These are phyloP conservation scores for Clarias pachynema DNA, from an alignment of 2,797 vertebrate species.

Conservation along the genomic window DNA sequence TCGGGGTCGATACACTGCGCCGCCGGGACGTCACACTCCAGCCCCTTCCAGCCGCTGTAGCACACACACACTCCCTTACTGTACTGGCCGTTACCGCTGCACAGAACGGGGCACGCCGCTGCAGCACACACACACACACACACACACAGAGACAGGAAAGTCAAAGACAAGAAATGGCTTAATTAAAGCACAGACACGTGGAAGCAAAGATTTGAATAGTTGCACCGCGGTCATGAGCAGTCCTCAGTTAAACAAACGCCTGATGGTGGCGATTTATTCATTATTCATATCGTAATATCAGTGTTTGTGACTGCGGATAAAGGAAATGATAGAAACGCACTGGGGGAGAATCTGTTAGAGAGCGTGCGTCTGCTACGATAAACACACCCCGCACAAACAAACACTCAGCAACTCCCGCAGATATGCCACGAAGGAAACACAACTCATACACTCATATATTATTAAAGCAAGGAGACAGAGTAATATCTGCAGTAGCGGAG, in stretches of 20 bases:
- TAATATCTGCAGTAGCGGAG: conserved; percentile 27
- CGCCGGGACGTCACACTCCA: conserved; percentile 83
- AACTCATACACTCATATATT: conserved; percentile 43
- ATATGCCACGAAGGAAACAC: conserved; percentile 26
- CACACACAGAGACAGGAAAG: conserved; percentile 14
- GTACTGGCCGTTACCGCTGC: conserved; percentile 88
- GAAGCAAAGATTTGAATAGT: conserved; percentile 20
- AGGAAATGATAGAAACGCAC: conserved; percentile 22
- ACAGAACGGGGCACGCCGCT: conserved; percentile 88
- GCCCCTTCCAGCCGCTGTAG: conserved; percentile 89
- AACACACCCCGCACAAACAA: conserved; percentile 25
- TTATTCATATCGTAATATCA: conserved; percentile 33
- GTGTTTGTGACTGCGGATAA: conserved; percentile 7
- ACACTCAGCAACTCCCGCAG: conserved; percentile 26
- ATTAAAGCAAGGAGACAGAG: conserved; percentile 43
- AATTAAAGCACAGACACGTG: conserved; percentile 28
- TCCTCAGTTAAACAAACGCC: conserved; percentile 18
- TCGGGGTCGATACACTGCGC: conserved; percentile 85
- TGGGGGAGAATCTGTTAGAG: neutral
- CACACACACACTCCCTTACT: conserved; percentile 86
- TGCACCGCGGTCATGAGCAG: neutral
- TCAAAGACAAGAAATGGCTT: conserved; percentile 42
- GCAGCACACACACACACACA: conserved; percentile 31
- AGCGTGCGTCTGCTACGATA: conserved; percentile 4
- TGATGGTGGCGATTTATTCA: conserved; percentile 15